Conservation (phyloP, 2,113 vertebrate species). For the Amia ocellicauda region DNA sequence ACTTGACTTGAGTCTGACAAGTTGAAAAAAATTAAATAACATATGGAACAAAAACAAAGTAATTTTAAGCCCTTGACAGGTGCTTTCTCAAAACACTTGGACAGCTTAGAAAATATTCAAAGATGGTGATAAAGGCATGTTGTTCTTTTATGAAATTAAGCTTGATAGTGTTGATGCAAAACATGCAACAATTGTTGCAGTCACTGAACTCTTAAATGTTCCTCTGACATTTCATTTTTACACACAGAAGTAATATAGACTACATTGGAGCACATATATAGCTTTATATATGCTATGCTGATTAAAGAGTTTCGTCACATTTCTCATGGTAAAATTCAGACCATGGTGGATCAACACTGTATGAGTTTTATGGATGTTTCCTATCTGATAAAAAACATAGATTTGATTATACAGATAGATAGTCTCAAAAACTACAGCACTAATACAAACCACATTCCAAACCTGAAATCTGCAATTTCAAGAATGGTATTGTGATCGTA, state of each 20-base stretch:
- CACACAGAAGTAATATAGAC: too few species aligned
- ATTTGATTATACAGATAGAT: not conserved
- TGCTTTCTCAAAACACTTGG: slow-evolving; percentile 25
- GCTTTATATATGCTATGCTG: slow-evolving; percentile 32
- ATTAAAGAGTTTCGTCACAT: slow-evolving; percentile 8
- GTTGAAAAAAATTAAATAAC: slow-evolving; percentile 3
- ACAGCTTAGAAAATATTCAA: slow-evolving; percentile 20
- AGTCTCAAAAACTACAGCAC: not conserved
- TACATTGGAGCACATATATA: too few species aligned
- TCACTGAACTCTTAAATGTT: not conserved
- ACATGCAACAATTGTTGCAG: not conserved
- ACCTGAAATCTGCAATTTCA: too few species aligned
- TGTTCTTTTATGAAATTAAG: slow-evolving; percentile 3
- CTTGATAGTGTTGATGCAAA: slow-evolving; percentile 16
- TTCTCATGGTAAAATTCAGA: slow-evolving; percentile 16
- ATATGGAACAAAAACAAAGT: slow-evolving; percentile 32
- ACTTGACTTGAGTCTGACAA: slow-evolving; percentile 21
- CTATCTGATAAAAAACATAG: not conserved
- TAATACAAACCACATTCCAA: too few species aligned
- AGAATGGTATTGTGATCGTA: too few species aligned
- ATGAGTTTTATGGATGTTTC: not conserved
- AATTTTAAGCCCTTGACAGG: slow-evolving; percentile 21
- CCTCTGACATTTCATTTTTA: slow-evolving; percentile 15
- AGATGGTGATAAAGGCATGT: slow-evolving; percentile 20
- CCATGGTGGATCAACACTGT: not conserved